Base-by-base conservation (phyloP, 1,140 invertebrate species). In the Neelides sp. region DNA sequence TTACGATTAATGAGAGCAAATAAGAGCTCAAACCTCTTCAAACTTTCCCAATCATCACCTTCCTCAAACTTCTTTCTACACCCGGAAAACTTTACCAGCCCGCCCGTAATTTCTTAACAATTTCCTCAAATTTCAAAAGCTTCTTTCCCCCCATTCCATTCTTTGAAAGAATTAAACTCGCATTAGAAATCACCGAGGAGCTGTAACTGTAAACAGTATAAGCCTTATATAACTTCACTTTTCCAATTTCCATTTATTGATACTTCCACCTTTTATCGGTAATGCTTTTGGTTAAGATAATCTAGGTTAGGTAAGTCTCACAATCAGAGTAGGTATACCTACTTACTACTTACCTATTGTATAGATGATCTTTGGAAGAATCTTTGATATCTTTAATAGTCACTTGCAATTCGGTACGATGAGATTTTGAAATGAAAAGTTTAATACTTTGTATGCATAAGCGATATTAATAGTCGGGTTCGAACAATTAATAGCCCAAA, bases 211-310 rank as follows among this genome's bases (percentile, higher is more conserved):
- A n/a, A n/a, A n/a, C n/a, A n/a, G n/a, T n/a, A n/a, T n/a, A n/a
- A n/a, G n/a, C n/a, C n/a, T n/a, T n/a, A n/a, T n/a, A n/a, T n/a
- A n/a, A n/a, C 30, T 32, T n/a, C 30, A 10, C n/a, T 32, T n/a
- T 39, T 5, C 37, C 17, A 39, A 5, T n/a, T 8, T 15, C 5
- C n/a, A n/a, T 39, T 15, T 15, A 39, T 15, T n/a, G n/a, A 15
- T 39, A 15, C n/a, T 39, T 39, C n/a, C n/a, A 39, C n/a, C n/a
- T n/a, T 15, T 39, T 39, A 39, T 39, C 7, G 37, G 20, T n/a
- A n/a, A n/a, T 15, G 7, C n/a, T 5, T 39, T n/a, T 39, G n/a
- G 20, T 39, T 39, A 39, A 19, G n/a, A n/a, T n/a, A 39, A 39
- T 15, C 37, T 15, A 7, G 37, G 20, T n/a, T 5, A 7, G 7